Evolutionary conservation across 92 coral and sea anemone genomes (phyloP).

Genomic region (Isaurus tuberculatus): DNA sequence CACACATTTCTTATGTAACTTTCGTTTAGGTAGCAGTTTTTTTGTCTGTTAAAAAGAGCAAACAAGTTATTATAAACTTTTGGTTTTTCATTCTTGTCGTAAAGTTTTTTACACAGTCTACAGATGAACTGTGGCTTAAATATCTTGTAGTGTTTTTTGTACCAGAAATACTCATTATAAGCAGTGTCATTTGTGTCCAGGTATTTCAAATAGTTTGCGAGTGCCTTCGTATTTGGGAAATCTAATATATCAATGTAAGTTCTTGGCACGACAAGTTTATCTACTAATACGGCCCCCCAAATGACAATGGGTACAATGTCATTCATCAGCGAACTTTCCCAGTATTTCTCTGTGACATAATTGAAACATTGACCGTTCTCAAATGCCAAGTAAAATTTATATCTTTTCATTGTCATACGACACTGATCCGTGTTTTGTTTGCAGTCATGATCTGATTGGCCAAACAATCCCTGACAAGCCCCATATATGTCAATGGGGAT

Average conservation of each 20-base stretch:
- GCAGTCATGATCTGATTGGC: conserved; percentile 10
- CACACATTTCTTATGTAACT: conserved; percentile 17
- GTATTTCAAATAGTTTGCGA: conserved; percentile 33
- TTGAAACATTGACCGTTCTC: conserved; percentile 19
- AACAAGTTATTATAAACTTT: conserved; percentile 6
- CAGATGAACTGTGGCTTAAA: conserved; percentile 23
- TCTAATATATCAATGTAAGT: conserved; percentile 24
- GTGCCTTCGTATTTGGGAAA: conserved; percentile 13
- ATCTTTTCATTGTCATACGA: neutral
- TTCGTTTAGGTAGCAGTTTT: conserved; percentile 10
- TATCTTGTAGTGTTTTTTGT: conserved; percentile 24
- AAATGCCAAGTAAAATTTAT: conserved; percentile 30
- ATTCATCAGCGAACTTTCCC: conserved; percentile 18
- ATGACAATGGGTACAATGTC: conserved; percentile 31
- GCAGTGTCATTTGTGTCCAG: conserved; percentile 34
- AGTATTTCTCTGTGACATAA: conserved; percentile 44
- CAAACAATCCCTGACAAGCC: conserved; percentile 5
- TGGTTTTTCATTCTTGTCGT: conserved; percentile 26
- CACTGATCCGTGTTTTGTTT: neutral
- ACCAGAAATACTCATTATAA: conserved; percentile 34
- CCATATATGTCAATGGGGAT: conserved; percentile 26
- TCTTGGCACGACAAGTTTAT: conserved; percentile 3
- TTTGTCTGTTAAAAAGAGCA: neutral
- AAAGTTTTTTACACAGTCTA: conserved; percentile 27
- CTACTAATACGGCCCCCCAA: conserved; percentile 10